Evolutionary conservation across 2,797 vertebrate species (phyloP).

Genomic region (Sebastes dallii): DNA sequence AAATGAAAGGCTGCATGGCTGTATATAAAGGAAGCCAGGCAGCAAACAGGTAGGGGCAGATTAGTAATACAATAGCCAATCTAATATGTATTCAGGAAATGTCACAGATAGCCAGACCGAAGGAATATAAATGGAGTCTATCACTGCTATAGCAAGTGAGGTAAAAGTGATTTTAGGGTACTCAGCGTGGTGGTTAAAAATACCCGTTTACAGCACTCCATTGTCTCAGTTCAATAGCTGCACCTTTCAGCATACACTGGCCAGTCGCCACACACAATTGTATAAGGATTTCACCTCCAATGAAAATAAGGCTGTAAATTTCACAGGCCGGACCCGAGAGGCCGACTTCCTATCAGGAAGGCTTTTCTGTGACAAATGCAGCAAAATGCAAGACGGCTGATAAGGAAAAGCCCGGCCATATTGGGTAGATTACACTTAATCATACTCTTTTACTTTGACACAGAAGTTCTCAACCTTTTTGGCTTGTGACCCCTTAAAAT

Average conservation of each 20-base stretch:
- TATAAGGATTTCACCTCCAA: conserved; percentile 46
- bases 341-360: conserved; percentile 53
- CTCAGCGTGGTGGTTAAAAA: conserved; percentile 59
- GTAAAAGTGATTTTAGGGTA: conserved; percentile 30
- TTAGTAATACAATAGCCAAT: conserved; percentile 48
- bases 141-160: conserved; percentile 29
- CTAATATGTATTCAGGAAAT: conserved; percentile 50
- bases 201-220: conserved; percentile 50
- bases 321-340: conserved; percentile 9
- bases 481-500: not conserved
- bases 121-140: conserved; percentile 26
- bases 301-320: conserved; percentile 52
- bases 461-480: not conserved
- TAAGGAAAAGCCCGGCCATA: conserved; percentile 23
- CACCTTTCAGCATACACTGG: conserved; percentile 20
- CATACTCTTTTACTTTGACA: not conserved
- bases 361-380: conserved; percentile 25
- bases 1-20: conserved; percentile 13
- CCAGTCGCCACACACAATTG: conserved; percentile 16
- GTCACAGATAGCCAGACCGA: conserved; percentile 31
- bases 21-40: conserved; percentile 28
- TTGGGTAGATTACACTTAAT: not conserved
- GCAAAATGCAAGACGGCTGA: conserved; percentile 35
- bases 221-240: conserved; percentile 61
- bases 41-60: conserved; percentile 38